phyloP scores from a whole-genome alignment of 2,797 vertebrate genomes.

The Eospalax fontanierii region DNA sequence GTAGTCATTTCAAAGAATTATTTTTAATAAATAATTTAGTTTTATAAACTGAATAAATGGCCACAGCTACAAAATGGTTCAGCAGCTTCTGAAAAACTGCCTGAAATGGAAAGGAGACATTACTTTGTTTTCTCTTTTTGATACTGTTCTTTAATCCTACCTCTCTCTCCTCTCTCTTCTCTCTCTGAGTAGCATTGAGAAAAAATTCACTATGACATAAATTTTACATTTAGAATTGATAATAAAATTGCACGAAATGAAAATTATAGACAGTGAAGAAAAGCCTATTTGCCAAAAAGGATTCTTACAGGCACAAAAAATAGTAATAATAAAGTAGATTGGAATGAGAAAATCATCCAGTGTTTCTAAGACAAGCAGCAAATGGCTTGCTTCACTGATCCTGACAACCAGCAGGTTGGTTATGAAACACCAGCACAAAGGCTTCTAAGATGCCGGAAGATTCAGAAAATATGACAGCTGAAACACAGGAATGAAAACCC shows the following conservation, averaged over 20 bases:
- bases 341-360: neutral
- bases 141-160: neutral
- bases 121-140: neutral
- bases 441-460: neutral
- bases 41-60: slow-evolving; percentile 21
- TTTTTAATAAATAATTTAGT: no score
- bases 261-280: slow-evolving; percentile 18
- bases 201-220: slow-evolving; percentile 56
- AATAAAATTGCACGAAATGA: slow-evolving; percentile 35
- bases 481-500: slow-evolving; percentile 29
- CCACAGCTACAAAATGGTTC: slow-evolving; percentile 49
- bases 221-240: slow-evolving; percentile 59
- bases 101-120: neutral
- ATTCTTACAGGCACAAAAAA: neutral
- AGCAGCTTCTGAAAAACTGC: neutral
- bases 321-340: neutral
- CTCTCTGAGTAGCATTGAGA: slow-evolving; percentile 10
- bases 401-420: neutral
- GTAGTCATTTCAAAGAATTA: slow-evolving; percentile 47
- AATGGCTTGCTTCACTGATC: slow-evolving; percentile 19
- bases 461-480: slow-evolving; percentile 29
- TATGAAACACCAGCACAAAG: slow-evolving; percentile 21
- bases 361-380: neutral
- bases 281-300: slow-evolving; percentile 19
- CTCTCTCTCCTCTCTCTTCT: neutral